Conservation (phyloP, 92 coral and sea anemone species). For the Desmophyllum pertusum region DNA sequence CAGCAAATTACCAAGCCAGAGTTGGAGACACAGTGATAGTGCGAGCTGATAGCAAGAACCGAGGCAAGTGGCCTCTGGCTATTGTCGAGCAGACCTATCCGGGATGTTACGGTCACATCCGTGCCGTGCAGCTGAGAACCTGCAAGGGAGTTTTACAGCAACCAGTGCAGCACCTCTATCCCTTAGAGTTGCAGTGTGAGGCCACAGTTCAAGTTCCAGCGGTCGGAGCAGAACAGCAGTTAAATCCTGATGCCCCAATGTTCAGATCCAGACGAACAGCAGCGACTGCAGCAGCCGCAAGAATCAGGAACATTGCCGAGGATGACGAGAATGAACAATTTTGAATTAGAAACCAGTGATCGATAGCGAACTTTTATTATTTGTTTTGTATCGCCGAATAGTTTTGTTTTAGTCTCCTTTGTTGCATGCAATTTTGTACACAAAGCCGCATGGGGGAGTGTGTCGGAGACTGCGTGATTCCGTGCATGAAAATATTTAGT, state of each 20-base stretch:
- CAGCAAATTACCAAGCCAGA: too few species aligned
- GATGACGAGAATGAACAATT: slow-evolving; percentile 28
- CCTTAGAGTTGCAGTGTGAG: slow-evolving; percentile 40
- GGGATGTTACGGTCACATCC: too few species aligned
- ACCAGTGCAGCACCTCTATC: slow-evolving; percentile 57
- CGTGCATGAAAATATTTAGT: background rate
- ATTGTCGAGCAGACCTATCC: too few species aligned
- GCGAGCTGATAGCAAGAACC: too few species aligned
- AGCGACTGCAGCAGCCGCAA: slow-evolving; percentile 50
- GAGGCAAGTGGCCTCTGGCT: too few species aligned
- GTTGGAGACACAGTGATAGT: too few species aligned
- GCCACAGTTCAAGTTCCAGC: background rate
- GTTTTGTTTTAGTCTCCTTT: slow-evolving; percentile 18
- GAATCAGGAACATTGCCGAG: slow-evolving; percentile 27
- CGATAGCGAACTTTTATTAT: background rate
- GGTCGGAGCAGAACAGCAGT: slow-evolving; percentile 4
- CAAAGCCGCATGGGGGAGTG: slow-evolving; percentile 22
- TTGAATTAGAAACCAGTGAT: slow-evolving; percentile 18
- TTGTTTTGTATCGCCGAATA: background rate
- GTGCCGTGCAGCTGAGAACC: slow-evolving; percentile 47
- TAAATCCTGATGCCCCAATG: slow-evolving; percentile 33
- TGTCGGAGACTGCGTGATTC: background rate
- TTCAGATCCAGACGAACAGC: slow-evolving; percentile 49
- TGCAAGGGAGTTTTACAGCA: slow-evolving; percentile 27
- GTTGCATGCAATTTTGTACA: slow-evolving; percentile 11